phyloP scores from a whole-genome alignment of 2,797 vertebrate species.

The Centroberyx gerrardi region DNA sequence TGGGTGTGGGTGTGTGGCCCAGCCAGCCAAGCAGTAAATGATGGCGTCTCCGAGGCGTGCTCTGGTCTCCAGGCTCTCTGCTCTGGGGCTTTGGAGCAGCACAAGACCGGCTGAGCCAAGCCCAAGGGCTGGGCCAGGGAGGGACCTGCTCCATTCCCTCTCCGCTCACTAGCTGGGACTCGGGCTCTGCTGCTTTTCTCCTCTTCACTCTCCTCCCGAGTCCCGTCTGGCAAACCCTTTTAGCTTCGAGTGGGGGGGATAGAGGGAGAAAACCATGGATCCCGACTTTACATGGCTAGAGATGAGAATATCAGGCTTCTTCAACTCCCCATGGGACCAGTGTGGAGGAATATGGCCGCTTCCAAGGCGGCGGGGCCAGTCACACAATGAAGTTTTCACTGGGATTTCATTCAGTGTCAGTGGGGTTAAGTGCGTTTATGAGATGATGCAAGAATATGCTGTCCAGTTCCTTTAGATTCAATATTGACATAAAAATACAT shows the following conservation, averaged over 20 bases:
- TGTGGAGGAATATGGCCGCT: conserved; percentile 51
- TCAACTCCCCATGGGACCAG: conserved; percentile 45
- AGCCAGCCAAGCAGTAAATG: conserved; percentile 72
- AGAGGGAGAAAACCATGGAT: conserved; percentile 46
- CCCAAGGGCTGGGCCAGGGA: conserved; percentile 55
- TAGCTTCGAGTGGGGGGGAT: conserved; percentile 18
- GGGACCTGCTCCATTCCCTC: conserved; percentile 59
- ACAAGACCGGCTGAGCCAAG: conserved; percentile 63
- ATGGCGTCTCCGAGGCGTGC: conserved; percentile 78
- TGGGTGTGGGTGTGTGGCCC: conserved; percentile 71
- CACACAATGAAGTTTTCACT: conserved; percentile 58
- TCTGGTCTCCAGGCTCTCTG: conserved; percentile 8
- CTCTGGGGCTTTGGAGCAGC: conserved; percentile 63
- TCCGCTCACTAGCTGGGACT: conserved; percentile 23
- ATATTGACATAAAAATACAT: conserved; percentile 13
- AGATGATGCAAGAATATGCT: conserved; percentile 55
- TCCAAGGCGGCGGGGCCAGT: conserved; percentile 38
- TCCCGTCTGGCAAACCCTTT: conserved; percentile 66
- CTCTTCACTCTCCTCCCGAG: conserved; percentile 14
- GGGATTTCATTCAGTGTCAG: conserved; percentile 57
- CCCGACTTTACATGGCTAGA: conserved; percentile 58
- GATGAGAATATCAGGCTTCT: conserved; percentile 70
- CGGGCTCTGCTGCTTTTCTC: conserved; percentile 26
- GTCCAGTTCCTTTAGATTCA: conserved; percentile 21
- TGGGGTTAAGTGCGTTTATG: conserved; percentile 46